Conservation (phyloP, 2,113 vertebrate genomes). For the Bubo scandiacus region DNA sequence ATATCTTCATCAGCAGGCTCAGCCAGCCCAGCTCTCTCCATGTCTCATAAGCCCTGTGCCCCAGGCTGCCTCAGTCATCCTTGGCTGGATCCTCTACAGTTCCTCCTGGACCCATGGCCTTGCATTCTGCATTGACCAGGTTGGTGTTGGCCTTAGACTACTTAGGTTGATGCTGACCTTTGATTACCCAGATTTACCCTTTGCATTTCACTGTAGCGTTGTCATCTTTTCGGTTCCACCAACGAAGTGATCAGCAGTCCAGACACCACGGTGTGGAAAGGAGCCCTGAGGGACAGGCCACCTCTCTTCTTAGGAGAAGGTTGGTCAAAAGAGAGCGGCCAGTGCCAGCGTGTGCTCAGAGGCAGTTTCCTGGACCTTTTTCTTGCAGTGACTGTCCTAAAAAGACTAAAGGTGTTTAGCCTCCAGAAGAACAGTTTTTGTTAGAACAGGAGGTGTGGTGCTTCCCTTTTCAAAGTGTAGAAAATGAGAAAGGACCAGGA, state of each 20-base stretch:
- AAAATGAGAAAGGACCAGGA: not conserved
- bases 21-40: not conserved
- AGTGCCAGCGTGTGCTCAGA: not conserved
- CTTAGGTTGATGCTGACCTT: not conserved
- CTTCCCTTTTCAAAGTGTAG: not conserved
- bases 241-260: not conserved
- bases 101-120: not conserved
- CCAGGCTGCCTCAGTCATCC: not conserved
- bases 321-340: not conserved
- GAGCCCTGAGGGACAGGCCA: not conserved
- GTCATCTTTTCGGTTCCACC: not conserved
- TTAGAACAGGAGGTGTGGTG: not conserved
- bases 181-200: not conserved
- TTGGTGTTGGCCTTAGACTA: not conserved
- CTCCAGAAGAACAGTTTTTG: not conserved
- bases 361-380: not conserved
- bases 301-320: not conserved
- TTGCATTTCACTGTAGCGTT: not conserved
- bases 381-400: not conserved
- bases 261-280: not conserved
- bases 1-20: not conserved
- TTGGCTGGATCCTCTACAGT: not conserved
- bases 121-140: not conserved
- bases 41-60: not conserved
- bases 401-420: not conserved